Base-by-base conservation (phyloP, 2,797 vertebrate genomes). In the Myripristis jacobus region DNA sequence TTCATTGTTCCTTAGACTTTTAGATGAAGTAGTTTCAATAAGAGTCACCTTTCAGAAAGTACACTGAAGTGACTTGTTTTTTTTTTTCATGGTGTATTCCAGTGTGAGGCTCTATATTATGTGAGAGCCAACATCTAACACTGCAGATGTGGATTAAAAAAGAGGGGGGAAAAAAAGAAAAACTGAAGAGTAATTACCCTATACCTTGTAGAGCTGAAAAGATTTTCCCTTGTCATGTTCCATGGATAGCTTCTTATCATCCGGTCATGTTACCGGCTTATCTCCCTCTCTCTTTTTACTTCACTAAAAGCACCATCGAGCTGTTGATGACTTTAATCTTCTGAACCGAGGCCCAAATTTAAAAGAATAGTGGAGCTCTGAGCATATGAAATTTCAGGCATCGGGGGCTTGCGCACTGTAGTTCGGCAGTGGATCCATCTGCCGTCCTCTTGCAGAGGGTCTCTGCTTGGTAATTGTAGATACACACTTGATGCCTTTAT, bases 401-500 rank as follows among this genome's bases (percentile, higher is more conserved):
- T 51, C 44, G 4, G 36, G 53, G 44, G 51, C 51, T 70, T 75
- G 62, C 74, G 57, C 65, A 57, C 24, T 24, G 56, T 84, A 58
- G 61, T 53, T 50, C 24, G 22, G 48, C 46, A 19, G 64, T 43
- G 24, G 59, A 51, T 46, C 48, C 67, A 69, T 70, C 59, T 47
- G 70, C 66, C 52, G 65, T 46, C 38, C 67, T 56, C 66, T 70
- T 73, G 43, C 38, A 56, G 46, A 75, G 60, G 44, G 22, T 65
- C 70, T 73, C 73, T 59, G 71, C 76, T 86, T 81, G 76, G 82
- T 83, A 66, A 86, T 84, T 80, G 74, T 70, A 75, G 83, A 84
- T 59, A 41, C 69, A 55, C 64, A 46, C 69, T 85, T 87, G 88
- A 92, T 82, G 87, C 76, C 88, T 92, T 92, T 86, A 91, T 93